Percentiles rank a stretch among this genome's conserved stretches.
Conservation (phyloP, 2,113 vertebrate species). For the Gadus macrocephalus region DNA sequence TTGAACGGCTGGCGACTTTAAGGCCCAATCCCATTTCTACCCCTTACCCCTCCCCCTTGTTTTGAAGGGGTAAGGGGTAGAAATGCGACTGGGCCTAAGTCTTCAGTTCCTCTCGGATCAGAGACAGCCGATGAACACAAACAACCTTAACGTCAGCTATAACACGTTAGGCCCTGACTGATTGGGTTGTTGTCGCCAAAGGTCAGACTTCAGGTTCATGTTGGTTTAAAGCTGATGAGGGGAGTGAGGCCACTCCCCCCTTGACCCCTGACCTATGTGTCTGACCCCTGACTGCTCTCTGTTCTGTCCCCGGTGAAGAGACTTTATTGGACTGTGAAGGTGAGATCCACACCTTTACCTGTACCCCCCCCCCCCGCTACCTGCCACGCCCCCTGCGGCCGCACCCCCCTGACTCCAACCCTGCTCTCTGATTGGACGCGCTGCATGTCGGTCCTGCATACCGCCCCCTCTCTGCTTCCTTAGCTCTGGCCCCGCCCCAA, state of each 20-base stretch:
- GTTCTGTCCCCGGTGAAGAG: conserved; percentile 69
- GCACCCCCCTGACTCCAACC: conserved; percentile 44
- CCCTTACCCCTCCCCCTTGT: too few species aligned
- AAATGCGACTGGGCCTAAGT: too few species aligned
- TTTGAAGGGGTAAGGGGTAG: too few species aligned
- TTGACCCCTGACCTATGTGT: conserved; percentile 56
- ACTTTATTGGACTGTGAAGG: conserved; percentile 77
- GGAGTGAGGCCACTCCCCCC: background rate
- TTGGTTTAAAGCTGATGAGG: too few species aligned
- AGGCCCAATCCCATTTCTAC: too few species aligned
- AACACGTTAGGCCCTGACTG: too few species aligned
- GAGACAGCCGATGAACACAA: too few species aligned
- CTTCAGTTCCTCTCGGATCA: too few species aligned
- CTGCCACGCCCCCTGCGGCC: background rate
- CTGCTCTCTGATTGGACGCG: conserved; percentile 51
- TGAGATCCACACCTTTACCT: conserved; percentile 48
- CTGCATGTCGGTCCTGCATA: conserved; percentile 74
- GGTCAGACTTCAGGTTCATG: too few species aligned
- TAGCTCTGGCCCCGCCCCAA: conserved; percentile 23
- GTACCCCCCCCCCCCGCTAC: background rate
- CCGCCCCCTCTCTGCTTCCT: conserved; percentile 12
- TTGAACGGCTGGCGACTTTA: too few species aligned
- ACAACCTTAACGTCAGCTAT: too few species aligned
- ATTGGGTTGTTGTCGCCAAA: too few species aligned
- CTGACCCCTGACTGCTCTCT: conserved; percentile 71